phyloP scores from a whole-genome alignment of 2,113 vertebrate genomes.

The Noctilio leporinus region DNA sequence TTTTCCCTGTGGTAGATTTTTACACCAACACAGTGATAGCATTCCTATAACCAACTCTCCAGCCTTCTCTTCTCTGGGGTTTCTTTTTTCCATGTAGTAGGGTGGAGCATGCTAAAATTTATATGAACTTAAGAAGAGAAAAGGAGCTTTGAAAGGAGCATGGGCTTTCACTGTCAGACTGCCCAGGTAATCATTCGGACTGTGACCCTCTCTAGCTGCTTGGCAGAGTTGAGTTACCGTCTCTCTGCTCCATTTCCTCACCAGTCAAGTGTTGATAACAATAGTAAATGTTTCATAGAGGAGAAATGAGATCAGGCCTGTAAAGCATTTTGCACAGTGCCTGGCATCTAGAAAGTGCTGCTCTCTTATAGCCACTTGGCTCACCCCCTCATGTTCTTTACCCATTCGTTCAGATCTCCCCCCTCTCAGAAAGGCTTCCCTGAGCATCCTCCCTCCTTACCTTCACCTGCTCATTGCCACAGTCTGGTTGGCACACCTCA shows the following conservation, averaged over 20 bases:
- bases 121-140: background rate
- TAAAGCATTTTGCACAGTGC: background rate
- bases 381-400: background rate
- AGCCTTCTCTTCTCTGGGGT: background rate
- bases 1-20: background rate
- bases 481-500: background rate
- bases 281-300: background rate
- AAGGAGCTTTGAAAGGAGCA: background rate
- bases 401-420: background rate
- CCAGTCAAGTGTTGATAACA: background rate
- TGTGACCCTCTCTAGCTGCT: background rate
- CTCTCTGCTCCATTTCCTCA: background rate
- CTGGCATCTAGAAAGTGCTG: background rate
- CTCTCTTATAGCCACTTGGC: background rate
- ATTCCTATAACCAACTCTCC: background rate
- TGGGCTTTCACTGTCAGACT: background rate
- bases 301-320: background rate
- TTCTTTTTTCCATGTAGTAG: background rate
- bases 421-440: background rate
- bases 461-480: background rate
- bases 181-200: background rate
- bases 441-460: background rate
- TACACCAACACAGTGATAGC: background rate
- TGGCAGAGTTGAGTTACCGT: background rate
- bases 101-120: background rate